A percentile compares a stretch with the other conserved stretches of the same genome.
These are phyloP conservation scores for Dallia pectoralis DNA, from an alignment of 2,797 vertebrate species.

Conservation along the genomic window DNA sequence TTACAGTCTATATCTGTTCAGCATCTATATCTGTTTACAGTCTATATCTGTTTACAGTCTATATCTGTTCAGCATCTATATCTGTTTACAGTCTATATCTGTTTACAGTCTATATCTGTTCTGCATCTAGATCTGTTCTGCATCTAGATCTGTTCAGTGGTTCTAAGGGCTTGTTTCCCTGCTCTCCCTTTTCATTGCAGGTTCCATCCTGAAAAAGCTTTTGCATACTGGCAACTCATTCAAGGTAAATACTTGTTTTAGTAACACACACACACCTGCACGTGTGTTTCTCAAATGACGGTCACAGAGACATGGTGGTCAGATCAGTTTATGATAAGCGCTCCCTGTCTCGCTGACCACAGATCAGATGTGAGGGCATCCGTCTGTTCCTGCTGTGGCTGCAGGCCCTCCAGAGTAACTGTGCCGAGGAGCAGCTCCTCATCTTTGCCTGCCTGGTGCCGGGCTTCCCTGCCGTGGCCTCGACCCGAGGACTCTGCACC, in stretches of 20 bases:
- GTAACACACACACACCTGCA: background rate
- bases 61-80: no score
- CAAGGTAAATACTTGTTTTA: conserved; percentile 78
- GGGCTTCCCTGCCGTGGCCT: conserved; percentile 89
- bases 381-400: conserved; percentile 97
- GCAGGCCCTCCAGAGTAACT: conserved; percentile 94
- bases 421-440: conserved; percentile 92
- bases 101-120: no score
- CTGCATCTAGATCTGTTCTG: no score
- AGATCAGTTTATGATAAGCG: background rate
- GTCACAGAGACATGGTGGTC: background rate
- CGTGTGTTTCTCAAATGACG: background rate
- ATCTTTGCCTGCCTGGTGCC: conserved; percentile 96
- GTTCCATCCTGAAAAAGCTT: conserved; percentile 98
- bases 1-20: no score
- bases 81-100: no score
- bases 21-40: no score
- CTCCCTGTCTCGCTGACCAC: conserved; percentile 16
- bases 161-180: conserved; percentile 18
- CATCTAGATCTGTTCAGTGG: background rate
- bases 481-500: conserved; percentile 88
- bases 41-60: no score
- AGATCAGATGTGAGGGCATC: conserved; percentile 98
- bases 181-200: conserved; percentile 58
- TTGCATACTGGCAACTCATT: conserved; percentile 98